phyloP scores from a whole-genome alignment of 2,797 vertebrate species.

The Toxotes lorentzi region DNA sequence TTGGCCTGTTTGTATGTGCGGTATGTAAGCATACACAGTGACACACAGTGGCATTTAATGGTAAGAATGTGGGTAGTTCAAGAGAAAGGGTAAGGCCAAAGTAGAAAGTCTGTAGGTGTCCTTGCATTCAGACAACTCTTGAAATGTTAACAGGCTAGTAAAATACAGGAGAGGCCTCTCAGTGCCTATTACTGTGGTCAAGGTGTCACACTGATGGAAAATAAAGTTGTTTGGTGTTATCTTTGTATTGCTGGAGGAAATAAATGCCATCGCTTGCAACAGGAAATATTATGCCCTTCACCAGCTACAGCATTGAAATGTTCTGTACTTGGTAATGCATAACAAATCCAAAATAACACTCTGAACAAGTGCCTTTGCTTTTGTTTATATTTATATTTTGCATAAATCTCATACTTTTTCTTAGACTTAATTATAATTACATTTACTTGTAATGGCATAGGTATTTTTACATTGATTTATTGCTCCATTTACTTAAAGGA shows the following conservation, averaged over 20 bases:
- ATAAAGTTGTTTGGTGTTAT: neutral
- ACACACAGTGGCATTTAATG: constrained; percentile 31
- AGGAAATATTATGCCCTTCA: neutral
- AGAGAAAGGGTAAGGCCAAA: constrained; percentile 8
- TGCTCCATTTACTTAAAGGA: neutral
- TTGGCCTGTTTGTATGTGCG: constrained; percentile 30
- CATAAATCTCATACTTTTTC: too few species aligned
- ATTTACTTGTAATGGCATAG: neutral
- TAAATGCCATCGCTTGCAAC: neutral
- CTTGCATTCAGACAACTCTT: constrained; percentile 12
- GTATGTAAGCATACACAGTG: constrained; percentile 20
- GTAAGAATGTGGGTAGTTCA: constrained; percentile 24
- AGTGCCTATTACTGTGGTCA: neutral
- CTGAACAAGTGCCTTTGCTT: neutral
- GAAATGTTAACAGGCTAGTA: neutral
- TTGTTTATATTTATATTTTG: neutral
- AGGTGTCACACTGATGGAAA: neutral
- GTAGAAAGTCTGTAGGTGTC: neutral
- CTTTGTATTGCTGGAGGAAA: neutral
- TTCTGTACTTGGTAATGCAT: neutral
- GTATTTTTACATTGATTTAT: too few species aligned
- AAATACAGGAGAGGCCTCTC: neutral
- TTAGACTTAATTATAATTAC: too few species aligned
- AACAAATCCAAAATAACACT: neutral
- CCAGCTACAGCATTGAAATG: neutral